Base-by-base conservation (phyloP, 2,797 vertebrate species). In the Notamacropus eugenii region DNA sequence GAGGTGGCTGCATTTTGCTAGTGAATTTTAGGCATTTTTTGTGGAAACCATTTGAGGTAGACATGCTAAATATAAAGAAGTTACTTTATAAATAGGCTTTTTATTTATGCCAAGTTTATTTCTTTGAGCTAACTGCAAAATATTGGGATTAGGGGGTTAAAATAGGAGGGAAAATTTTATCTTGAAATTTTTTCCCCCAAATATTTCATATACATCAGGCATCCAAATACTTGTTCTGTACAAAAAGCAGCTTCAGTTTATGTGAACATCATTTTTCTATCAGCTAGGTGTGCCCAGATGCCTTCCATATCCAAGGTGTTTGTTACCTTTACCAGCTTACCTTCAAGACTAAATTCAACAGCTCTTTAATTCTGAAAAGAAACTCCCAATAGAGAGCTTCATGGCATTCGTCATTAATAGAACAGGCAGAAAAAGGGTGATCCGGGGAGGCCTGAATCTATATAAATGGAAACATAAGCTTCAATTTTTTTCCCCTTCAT, bases 391-490 rank as follows among this genome's bases (percentile, higher is more conserved):
- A 90, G 92, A 90, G 19, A n/a, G 40, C 62, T 91, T 58, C 91
- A 59, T 3, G 0, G 58, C 50, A 56, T 67, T 19, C 6, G 87
- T 54, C 5, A 94, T 97, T 96, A 97, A 95, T 0, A 95, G 29
- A 97, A 91, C 91, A 0, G 3, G 19, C 74, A 94, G 95, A 90
- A 90, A 95, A 98, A 91, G 8, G 58, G n/a, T 93, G 13, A 29
- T 90, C 52, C 11, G 55, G 50, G 74, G 58, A 97, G 6, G 50
- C 94, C 46, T 94, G 96, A 55, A 93, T 87, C 91, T 96, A 59
- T 96, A 96, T 12, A 97, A 98, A 96, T 93, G 54, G 92, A 96
- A 97, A 91, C 57, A 91, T 54, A 95, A 97, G 92, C 55, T 95
- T 97, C 90, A 95, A 93, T 95, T 90, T 29, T 95, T 54, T 57